Percentiles rank a stretch among this genome's conserved stretches.
These are phyloP conservation scores for Brachionus rotundiformis DNA, from an alignment of 1,140 invertebrate genomes.

Conservation along the genomic window DNA sequence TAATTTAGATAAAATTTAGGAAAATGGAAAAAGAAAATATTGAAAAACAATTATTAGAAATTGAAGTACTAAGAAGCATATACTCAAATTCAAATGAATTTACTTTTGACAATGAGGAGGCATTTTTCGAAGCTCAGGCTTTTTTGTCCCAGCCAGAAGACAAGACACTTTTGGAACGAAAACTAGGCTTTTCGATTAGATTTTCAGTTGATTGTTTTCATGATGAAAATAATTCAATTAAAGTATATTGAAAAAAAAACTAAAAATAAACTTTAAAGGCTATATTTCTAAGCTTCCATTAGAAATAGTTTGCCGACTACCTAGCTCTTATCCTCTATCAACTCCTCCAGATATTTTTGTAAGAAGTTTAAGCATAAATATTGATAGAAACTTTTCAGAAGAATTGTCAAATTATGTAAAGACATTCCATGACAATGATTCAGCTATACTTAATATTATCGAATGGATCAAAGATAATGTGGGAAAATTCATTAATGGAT, in stretches of 20 bases:
- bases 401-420: conserved; percentile 17
- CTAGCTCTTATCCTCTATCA: conserved; percentile 1
- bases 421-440: neutral
- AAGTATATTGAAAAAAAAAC: neutral
- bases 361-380: neutral
- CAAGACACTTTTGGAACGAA: neutral
- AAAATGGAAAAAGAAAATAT: conserved; percentile 47
- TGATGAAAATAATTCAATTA: neutral
- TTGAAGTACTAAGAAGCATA: conserved; percentile 19
- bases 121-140: neutral
- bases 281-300: neutral
- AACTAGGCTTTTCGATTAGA: conserved; percentile 32
- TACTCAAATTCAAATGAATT: conserved; percentile 50
- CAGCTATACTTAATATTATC: conserved; percentile 29
- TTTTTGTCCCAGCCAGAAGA: conserved; percentile 9
- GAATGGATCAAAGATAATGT: conserved; percentile 51
- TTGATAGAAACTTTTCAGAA: neutral
- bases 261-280: neutral
- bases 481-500: neutral
- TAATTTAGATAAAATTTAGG: conserved; percentile 5
- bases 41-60: conserved; percentile 47
- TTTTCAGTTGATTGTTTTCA: neutral
- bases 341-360: conserved; percentile 33
- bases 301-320: conserved; percentile 38
- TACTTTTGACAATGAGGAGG: conserved; percentile 15